Percentiles rank a stretch among this genome's conserved stretches.
Evolutionary conservation across 2,888 invertebrate species (phyloP).

Genomic region (Bursaphelenchus okinawaensis): DNA sequence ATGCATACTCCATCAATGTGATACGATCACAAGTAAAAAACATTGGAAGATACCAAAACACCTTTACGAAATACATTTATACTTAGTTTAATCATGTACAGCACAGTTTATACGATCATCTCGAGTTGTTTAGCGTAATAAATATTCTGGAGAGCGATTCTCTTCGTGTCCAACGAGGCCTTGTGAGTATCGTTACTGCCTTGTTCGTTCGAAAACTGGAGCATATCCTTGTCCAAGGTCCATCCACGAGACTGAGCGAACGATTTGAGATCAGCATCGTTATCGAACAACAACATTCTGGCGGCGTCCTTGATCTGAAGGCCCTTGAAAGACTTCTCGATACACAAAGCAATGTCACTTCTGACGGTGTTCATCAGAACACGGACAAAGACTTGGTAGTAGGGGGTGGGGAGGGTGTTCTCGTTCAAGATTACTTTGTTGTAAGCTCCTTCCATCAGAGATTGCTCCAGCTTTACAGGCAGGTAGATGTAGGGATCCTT

Average conservation of each 20-base stretch:
- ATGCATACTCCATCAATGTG: neutral
- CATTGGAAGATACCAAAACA: no score
- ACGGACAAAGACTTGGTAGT: slow-evolving; percentile 93
- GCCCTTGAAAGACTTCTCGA: slow-evolving; percentile 90
- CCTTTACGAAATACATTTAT: neutral
- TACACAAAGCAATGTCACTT: slow-evolving; percentile 89
- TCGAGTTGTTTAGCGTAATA: slow-evolving; percentile 95
- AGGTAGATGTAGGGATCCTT: slow-evolving; percentile 88
- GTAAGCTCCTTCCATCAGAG: slow-evolving; percentile 97
- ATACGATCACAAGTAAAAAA: neutral
- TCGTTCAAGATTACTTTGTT: slow-evolving; percentile 89
- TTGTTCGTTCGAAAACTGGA: slow-evolving; percentile 74
- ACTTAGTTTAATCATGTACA: neutral
- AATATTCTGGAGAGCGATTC: slow-evolving; percentile 85
- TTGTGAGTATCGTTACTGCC: slow-evolving; percentile 62
- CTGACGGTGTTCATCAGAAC: slow-evolving; percentile 84
- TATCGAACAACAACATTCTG: slow-evolving; percentile 71
- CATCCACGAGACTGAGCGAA: slow-evolving; percentile 68
- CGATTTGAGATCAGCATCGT: slow-evolving; percentile 26
- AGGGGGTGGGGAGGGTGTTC: slow-evolving; percentile 89
- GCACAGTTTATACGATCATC: slow-evolving; percentile 81
- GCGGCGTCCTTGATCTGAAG: slow-evolving; percentile 78
- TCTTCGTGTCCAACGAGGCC: slow-evolving; percentile 75
- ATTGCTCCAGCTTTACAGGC: slow-evolving; percentile 90
- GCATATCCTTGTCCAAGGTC: slow-evolving; percentile 72